phyloP scores from a whole-genome alignment of 2,797 vertebrate genomes.

The Gorsachius magnificus region DNA sequence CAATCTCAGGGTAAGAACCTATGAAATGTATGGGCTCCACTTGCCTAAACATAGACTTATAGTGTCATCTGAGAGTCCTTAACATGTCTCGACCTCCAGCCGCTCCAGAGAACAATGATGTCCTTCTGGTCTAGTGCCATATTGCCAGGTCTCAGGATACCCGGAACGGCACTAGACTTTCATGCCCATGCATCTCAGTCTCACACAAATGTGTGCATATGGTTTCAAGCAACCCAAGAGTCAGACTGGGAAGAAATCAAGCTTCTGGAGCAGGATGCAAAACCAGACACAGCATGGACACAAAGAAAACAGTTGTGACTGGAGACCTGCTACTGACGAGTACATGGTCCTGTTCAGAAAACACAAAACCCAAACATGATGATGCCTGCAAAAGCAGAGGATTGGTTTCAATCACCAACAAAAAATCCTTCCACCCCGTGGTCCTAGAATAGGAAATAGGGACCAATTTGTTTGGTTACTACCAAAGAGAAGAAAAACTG shows the following conservation, averaged over 20 bases:
- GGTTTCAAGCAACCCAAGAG: not conserved
- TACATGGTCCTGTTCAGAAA: not conserved
- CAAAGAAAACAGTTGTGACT: not conserved
- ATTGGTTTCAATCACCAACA: not conserved
- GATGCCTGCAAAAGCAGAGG: not conserved
- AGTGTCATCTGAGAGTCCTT: not conserved
- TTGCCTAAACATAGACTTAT: not conserved
- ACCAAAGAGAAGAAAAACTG: not conserved
- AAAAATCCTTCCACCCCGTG: not conserved
- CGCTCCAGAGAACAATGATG: not conserved
- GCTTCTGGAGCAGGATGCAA: not conserved
- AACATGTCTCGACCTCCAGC: fast-evolving
- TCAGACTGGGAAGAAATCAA: not conserved
- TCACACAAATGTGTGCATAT: not conserved
- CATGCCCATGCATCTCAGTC: not conserved
- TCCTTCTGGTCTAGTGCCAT: not conserved
- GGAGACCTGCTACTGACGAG: not conserved
- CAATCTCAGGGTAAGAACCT: not conserved
- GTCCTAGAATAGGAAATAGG: not conserved
- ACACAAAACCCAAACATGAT: not conserved
- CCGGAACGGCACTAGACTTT: not conserved
- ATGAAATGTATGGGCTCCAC: not conserved
- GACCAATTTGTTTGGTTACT: not conserved
- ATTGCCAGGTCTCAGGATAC: not conserved
- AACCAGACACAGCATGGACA: not conserved